phyloP scores from a whole-genome alignment of 2,113 vertebrate genomes.

The Pygoscelis antarcticus region DNA sequence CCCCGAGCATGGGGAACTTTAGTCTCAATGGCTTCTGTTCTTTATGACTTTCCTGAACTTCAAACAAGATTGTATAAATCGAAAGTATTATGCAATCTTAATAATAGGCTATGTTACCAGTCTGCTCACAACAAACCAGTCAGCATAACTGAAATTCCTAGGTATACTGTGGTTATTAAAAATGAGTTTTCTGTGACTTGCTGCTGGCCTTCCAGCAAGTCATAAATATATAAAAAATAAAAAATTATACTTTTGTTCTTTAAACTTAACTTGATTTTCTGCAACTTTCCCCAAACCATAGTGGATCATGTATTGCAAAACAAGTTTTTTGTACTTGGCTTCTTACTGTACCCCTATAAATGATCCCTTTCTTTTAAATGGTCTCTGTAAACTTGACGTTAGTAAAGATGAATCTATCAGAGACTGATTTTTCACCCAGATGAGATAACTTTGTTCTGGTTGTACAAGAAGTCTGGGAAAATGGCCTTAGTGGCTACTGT shows the following conservation, averaged over 20 bases:
- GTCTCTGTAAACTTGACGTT: neutral
- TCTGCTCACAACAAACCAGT: neutral
- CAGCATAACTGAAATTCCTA: constrained; percentile 35
- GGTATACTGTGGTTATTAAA: neutral
- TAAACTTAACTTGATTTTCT: neutral
- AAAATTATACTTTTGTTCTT: neutral
- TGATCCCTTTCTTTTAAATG: neutral
- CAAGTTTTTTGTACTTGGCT: neutral
- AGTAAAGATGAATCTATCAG: neutral
- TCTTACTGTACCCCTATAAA: neutral
- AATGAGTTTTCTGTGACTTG: neutral
- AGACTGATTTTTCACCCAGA: neutral
- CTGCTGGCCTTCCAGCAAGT: neutral
- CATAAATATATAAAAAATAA: neutral
- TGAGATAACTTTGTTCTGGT: neutral
- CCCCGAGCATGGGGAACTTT: neutral
- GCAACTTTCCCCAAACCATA: neutral
- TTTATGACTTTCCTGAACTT: neutral
- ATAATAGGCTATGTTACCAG: neutral
- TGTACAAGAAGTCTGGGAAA: neutral
- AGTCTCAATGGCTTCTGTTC: neutral
- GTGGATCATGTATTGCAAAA: neutral
- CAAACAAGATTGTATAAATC: neutral
- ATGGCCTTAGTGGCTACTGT: neutral
- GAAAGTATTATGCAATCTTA: constrained; percentile 6